Conservation (phyloP, 2,113 vertebrate species). For the Hipposideros armiger region DNA sequence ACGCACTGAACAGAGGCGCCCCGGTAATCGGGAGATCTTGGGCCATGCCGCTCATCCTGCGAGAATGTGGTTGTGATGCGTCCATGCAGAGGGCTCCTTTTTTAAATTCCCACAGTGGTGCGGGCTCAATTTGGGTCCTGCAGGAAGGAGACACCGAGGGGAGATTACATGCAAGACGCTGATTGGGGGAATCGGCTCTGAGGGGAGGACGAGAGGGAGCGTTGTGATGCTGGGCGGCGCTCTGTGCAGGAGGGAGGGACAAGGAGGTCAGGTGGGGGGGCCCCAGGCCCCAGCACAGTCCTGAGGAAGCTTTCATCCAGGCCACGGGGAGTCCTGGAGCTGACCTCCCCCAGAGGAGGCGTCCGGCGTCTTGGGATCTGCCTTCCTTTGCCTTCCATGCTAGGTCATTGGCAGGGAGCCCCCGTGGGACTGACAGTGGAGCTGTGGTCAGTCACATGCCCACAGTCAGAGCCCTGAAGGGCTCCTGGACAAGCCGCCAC, state of each 20-base stretch:
- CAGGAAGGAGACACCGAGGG: background rate
- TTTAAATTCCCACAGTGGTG: background rate
- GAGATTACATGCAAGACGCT: too few relatives aligned
- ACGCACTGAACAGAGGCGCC: background rate
- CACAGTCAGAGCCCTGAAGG: background rate
- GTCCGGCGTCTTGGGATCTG: background rate
- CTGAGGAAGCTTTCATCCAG: background rate
- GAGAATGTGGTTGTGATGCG: background rate
- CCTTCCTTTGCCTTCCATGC: too few relatives aligned
- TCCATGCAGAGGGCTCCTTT: background rate
- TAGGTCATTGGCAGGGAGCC: rapidly evolving
- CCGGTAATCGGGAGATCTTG: background rate
- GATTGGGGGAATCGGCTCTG: background rate
- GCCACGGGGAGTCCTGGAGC: background rate
- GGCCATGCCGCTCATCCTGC: background rate
- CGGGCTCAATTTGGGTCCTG: background rate
- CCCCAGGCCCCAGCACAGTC: background rate
- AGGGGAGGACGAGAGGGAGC: background rate
- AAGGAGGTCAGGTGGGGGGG: too few relatives aligned
- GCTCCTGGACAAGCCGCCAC: background rate
- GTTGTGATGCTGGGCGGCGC: background rate
- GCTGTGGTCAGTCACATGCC: background rate
- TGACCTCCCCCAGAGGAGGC: rapidly evolving
- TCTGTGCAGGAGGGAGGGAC: background rate
- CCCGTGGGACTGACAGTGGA: background rate